Evolutionary conservation across 2,797 vertebrate genomes (phyloP), one percentile per base, ranked within the genome.

Genomic region (Aplochiton taeniatus): DNA sequence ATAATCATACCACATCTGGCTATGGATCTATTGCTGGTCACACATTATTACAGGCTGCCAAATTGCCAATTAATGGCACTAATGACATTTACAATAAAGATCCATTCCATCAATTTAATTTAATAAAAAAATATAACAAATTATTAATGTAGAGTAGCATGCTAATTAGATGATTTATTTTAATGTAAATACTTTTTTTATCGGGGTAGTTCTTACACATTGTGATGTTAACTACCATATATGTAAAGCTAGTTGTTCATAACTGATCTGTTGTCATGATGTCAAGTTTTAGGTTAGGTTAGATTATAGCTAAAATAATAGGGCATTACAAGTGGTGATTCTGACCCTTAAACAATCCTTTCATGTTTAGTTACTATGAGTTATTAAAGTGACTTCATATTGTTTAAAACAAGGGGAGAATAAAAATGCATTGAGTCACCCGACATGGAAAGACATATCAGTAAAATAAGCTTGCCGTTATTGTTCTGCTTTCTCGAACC

Each of bases 201-300:
- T 14, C 53, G 11, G 54, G 41, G 31, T 20, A 51, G 41, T n/a
- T 52, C 8, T 19, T n/a, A 54, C 43, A 50, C 48, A 43, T 45
- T 49, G 50, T 70, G 46, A 52, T 31, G 31, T 31, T 16, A 14
- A 54, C n/a, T 42, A 41, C 14, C 12, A 51, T 64, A 52, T 16
- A 63, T 58, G 14, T 63, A 13, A 47, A 43, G 43, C 14, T 62
- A 56, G 51, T 43, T 68, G n/a, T 48, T 68, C 16, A 49, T 18
- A 62, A 46, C 54, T 8, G 42, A 14, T 61, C 47, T 58, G n/a
- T 68, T 19, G 57, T 51, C 48, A 41, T 63, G 52, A 8, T 42
- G 53, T n/a, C n/a, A n/a, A n/a, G n/a, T 61, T 61, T 57, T 48
- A 12, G 43, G 17, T 63, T 13, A 58, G 46, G 13, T 12, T 48